Evolutionary conservation across 2,888 invertebrate genomes (phyloP).

Genomic region (Sussaba pulchella): DNA sequence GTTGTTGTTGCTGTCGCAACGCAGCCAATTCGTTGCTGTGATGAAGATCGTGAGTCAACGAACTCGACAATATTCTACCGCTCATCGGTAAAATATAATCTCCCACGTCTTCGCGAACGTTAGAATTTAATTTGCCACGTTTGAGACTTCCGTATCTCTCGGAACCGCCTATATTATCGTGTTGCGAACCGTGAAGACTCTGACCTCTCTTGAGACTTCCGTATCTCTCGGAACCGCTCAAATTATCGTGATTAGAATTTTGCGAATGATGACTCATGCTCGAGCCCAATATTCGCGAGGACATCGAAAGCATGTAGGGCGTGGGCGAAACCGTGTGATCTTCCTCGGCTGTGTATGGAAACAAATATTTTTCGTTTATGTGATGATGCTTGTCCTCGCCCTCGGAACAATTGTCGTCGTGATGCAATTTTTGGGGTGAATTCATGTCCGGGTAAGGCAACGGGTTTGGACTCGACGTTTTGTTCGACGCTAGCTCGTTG

Average conservation of each 20-base stretch:
- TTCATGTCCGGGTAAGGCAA: constrained; percentile 91
- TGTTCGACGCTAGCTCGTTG: constrained; percentile 88
- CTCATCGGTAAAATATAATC: constrained; percentile 82
- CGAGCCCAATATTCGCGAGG: constrained; percentile 81
- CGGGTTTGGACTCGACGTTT: constrained; percentile 88
- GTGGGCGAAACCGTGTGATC: constrained; percentile 82
- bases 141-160: constrained; percentile 82
- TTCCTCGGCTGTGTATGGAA: constrained; percentile 91
- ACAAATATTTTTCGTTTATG: constrained; percentile 91
- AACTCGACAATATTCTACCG: constrained; percentile 81
- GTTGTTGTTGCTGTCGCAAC: constrained; percentile 78
- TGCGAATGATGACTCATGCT: constrained; percentile 83
- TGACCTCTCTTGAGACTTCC: constrained; percentile 81
- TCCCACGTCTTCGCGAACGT: constrained; percentile 78
- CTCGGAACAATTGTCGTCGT: constrained; percentile 82
- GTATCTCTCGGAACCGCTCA: constrained; percentile 80
- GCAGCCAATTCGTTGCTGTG: constrained; percentile 82
- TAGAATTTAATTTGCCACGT: constrained; percentile 80
- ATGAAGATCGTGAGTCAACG: constrained; percentile 81
- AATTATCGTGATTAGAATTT: constrained; percentile 80
- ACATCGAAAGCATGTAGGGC: constrained; percentile 82
- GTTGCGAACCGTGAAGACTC: constrained; percentile 81
- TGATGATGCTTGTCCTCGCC: constrained; percentile 86
- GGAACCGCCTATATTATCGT: constrained; percentile 79
- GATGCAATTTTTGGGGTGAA: constrained; percentile 78